phyloP scores from a whole-genome alignment of 2,797 vertebrate genomes.

The Alca torda region DNA sequence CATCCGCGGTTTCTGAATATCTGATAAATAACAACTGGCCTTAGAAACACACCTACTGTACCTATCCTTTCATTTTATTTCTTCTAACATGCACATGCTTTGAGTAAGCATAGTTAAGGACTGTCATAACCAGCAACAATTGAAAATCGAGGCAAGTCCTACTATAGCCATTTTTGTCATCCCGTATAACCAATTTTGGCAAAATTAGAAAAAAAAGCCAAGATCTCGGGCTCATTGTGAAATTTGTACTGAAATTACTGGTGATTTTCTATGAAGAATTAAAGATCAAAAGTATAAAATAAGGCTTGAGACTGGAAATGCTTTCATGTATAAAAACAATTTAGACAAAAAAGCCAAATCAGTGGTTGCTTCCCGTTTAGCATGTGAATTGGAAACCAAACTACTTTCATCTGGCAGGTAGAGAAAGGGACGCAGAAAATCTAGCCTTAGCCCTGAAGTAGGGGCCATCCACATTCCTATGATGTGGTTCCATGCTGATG shows the following conservation, averaged over 20 bases:
- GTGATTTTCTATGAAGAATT: neutral
- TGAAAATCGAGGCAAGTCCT: neutral
- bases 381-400: neutral
- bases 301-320: neutral
- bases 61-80: neutral
- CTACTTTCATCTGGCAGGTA: neutral
- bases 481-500: neutral
- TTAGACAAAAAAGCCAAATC: neutral
- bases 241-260: neutral
- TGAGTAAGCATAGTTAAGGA: neutral
- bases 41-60: neutral
- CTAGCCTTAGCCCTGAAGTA: neutral
- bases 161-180: neutral
- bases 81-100: neutral
- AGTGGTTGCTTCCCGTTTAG: neutral
- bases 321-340: neutral
- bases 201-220: neutral
- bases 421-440: neutral
- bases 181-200: neutral
- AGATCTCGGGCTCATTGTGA: neutral
- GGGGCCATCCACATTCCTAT: neutral
- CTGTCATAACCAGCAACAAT: neutral
- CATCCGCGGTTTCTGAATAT: neutral
- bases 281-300: neutral
- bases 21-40: neutral